Conservation (phyloP, 1,140 invertebrate species). For the Pissodes strobi region DNA sequence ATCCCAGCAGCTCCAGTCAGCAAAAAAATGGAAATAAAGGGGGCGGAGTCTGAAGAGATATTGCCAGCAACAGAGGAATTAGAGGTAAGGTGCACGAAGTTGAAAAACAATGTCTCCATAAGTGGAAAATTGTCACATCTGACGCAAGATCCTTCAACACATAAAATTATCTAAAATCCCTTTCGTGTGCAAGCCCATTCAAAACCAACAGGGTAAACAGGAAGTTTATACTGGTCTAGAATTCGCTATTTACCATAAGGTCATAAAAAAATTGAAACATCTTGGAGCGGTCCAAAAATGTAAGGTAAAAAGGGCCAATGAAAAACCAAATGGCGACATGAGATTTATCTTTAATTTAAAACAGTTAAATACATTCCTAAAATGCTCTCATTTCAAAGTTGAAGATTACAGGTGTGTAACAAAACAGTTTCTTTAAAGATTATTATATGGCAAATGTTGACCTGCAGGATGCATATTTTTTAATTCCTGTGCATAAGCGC, state of each 20-base stretch:
- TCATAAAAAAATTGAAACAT: conserved; percentile 1
- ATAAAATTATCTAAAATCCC: no score
- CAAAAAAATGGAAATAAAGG: no score
- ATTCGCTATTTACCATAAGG: no score
- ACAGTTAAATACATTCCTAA: conserved; percentile 36
- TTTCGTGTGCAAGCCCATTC: neutral
- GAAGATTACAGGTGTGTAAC: conserved; percentile 39
- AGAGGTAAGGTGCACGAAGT: no score
- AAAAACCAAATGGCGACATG: conserved; percentile 35
- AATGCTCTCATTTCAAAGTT: conserved; percentile 42
- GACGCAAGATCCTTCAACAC: neutral
- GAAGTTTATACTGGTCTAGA: no score
- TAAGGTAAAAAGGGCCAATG: conserved; percentile 36
- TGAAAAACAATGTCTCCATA: no score
- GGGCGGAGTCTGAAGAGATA: no score
- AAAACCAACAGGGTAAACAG: neutral
- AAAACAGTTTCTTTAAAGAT: conserved; percentile 32
- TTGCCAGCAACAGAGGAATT: no score
- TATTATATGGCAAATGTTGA: conserved; percentile 38
- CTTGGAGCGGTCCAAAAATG: conserved; percentile 2
- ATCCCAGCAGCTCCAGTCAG: no score
- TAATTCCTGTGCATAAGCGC: conserved; percentile 34
- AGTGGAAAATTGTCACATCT: neutral
- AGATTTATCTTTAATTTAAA: conserved; percentile 45
- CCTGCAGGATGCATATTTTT: conserved; percentile 31